These are phyloP conservation scores for Euplexia lucipara DNA, from an alignment of 2,888 invertebrate species.

Conservation along the genomic window DNA sequence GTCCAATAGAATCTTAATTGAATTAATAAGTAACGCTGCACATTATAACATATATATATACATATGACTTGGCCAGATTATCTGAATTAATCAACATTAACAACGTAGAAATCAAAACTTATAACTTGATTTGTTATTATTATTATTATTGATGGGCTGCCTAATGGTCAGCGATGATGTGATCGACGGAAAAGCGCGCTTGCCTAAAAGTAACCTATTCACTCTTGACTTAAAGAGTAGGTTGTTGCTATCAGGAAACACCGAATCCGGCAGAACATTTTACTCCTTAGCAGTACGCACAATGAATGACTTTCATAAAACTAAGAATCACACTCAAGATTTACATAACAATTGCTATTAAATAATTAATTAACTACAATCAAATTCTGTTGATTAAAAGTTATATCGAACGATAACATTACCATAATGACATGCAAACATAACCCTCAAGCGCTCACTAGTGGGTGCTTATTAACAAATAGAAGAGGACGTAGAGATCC, in stretches of 20 bases:
- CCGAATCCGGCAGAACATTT: too few relatives aligned
- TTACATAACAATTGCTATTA: slow-evolving; percentile 53
- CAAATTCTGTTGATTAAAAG: slow-evolving; percentile 57
- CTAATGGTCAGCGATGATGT: too few relatives aligned
- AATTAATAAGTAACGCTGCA: background rate
- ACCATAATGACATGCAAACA: slow-evolving; percentile 67
- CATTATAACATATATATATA: too few relatives aligned
- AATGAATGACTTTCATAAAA: background rate
- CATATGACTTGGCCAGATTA: too few relatives aligned
- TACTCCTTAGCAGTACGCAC: too few relatives aligned
- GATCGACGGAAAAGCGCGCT: too few relatives aligned
- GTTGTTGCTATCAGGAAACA: too few relatives aligned
- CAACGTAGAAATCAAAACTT: background rate
- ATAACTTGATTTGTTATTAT: too few relatives aligned
- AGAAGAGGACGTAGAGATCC: slow-evolving; percentile 74
- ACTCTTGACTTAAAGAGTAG: too few relatives aligned
- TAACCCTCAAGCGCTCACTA: slow-evolving; percentile 59
- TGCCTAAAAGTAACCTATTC: too few relatives aligned
- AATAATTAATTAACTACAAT: slow-evolving; percentile 59
- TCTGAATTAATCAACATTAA: background rate
- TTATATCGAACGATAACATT: slow-evolving; percentile 64
- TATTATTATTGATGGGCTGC: too few relatives aligned
- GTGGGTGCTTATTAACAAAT: slow-evolving; percentile 82
- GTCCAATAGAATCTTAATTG: background rate
- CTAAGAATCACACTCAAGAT: background rate